phyloP scores from a whole-genome alignment of 2,888 invertebrate genomes.

The Phalera bucephala region DNA sequence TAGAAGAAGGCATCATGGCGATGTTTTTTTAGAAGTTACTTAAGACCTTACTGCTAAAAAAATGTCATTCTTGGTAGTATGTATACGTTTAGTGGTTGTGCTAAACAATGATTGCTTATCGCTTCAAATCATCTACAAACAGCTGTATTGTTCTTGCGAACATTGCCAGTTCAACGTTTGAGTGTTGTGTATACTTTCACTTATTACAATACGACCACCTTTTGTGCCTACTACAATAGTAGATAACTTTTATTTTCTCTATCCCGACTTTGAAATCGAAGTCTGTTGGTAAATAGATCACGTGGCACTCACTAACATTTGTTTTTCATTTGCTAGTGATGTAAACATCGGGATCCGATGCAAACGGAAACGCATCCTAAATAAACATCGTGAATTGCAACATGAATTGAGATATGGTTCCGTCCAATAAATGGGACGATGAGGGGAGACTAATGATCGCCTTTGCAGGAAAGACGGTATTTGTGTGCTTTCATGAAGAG shows the following conservation, averaged over 20 bases:
- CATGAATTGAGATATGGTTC: conserved; percentile 24
- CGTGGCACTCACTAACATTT: neutral
- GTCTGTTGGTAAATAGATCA: neutral
- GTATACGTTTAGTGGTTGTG: too few species aligned
- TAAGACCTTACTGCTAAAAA: too few species aligned
- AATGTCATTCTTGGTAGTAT: too few species aligned
- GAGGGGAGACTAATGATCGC: conserved; percentile 15
- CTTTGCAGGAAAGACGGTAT: too few species aligned
- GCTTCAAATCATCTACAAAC: neutral
- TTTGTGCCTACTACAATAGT: neutral
- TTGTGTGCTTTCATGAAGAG: too few species aligned
- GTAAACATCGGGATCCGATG: conserved; percentile 8
- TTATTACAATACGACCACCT: neutral
- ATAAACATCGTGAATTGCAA: conserved; percentile 15
- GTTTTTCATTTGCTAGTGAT: conserved; percentile 9
- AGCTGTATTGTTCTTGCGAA: neutral
- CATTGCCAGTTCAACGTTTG: neutral
- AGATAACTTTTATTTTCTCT: neutral
- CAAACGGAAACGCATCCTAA: conserved; percentile 22
- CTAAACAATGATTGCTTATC: neutral
- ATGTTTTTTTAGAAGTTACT: too few species aligned
- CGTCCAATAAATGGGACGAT: conserved; percentile 9
- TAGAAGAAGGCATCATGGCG: too few species aligned
- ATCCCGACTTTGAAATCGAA: neutral
- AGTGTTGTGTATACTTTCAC: neutral